Evolutionary conservation across 2,113 vertebrate species (phyloP).

Genomic region (Oryzias javanicus): DNA sequence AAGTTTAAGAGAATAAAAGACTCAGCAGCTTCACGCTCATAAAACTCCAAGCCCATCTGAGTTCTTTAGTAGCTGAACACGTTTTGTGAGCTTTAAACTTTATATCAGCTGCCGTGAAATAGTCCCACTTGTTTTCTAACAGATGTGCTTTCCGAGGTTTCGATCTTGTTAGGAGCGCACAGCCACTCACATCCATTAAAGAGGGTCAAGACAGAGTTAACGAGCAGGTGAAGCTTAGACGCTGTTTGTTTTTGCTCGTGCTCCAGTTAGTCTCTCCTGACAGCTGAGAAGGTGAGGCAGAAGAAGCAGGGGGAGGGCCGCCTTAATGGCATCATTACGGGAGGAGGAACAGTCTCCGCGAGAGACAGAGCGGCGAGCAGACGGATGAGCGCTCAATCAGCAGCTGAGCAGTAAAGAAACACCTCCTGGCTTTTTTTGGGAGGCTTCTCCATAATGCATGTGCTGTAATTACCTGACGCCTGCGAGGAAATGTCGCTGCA

Average conservation of each 20-base stretch:
- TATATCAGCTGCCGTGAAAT: too few relatives aligned
- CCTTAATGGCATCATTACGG: slow-evolving; percentile 12
- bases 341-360: slow-evolving; percentile 2
- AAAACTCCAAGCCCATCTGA: too few relatives aligned
- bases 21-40: too few relatives aligned
- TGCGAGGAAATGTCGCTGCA: not conserved
- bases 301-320: not conserved
- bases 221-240: not conserved
- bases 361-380: not conserved
- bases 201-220: not conserved
- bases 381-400: slow-evolving; percentile 4
- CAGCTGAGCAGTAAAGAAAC: slow-evolving; percentile 3
- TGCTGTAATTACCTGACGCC: slow-evolving; percentile 13
- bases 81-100: too few relatives aligned
- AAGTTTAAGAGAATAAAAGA: too few relatives aligned
- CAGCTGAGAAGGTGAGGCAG: not conserved
- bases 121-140: too few relatives aligned
- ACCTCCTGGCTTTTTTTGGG: slow-evolving; percentile 6
- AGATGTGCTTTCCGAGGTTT: too few relatives aligned
- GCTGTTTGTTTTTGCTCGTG: slow-evolving; percentile 1
- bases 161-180: too few relatives aligned
- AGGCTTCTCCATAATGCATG: slow-evolving; percentile 17
- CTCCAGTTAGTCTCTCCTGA: slow-evolving; percentile 1
- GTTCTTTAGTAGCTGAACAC: too few relatives aligned
- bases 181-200: not conserved